phyloP scores from a whole-genome alignment of 1,140 invertebrate genomes.

The Bradynema listronoti region DNA sequence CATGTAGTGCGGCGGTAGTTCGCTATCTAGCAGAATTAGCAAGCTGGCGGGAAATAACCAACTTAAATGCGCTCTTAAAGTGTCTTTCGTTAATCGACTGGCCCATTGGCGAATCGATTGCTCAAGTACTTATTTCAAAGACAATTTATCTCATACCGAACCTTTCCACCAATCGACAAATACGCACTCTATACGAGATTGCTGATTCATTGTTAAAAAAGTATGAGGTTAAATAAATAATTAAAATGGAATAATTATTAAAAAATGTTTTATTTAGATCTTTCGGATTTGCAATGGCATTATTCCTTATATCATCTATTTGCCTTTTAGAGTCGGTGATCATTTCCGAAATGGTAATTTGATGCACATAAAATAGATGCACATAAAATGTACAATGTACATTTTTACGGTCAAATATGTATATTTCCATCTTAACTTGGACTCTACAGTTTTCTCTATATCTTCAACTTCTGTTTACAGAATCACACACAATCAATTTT shows the following conservation, averaged over 20 bases:
- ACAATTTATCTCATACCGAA: constrained; percentile 15
- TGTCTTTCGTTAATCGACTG: constrained; percentile 32
- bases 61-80: constrained; percentile 18
- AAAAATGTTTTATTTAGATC: constrained; percentile 5
- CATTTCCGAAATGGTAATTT: no score
- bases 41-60: constrained; percentile 9
- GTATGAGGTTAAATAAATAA: background rate
- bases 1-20: constrained; percentile 14
- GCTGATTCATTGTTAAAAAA: constrained; percentile 14
- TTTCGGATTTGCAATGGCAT: constrained; percentile 5
- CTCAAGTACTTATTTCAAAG: constrained; percentile 8
- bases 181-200: constrained; percentile 10
- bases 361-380: no score
- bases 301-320: constrained; percentile 12
- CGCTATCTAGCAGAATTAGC: constrained; percentile 20
- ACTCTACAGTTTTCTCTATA: no score
- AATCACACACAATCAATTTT: no score
- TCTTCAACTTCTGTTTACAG: no score
- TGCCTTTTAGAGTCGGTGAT: background rate
- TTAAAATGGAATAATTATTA: constrained; percentile 4
- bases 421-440: no score
- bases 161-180: constrained; percentile 3
- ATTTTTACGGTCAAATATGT: no score
- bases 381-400: no score
- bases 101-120: constrained; percentile 17